phyloP scores from a whole-genome alignment of 2,797 vertebrate genomes.

The Serranus cabrilla region DNA sequence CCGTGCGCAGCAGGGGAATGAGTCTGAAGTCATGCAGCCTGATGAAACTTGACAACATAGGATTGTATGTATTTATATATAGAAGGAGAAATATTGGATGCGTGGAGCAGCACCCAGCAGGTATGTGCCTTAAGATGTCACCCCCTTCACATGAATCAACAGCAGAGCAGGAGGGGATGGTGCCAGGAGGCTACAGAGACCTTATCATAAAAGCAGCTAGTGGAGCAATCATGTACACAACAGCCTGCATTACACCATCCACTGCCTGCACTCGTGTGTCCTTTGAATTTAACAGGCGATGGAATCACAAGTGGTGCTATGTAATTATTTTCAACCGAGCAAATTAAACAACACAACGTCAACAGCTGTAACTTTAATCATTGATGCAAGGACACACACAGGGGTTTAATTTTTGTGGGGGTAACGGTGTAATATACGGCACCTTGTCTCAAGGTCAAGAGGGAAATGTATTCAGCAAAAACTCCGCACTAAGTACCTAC shows the following conservation, averaged over 20 bases:
- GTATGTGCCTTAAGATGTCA: slow-evolving; percentile 69
- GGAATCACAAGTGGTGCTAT: slow-evolving; percentile 48
- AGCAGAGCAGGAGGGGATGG: slow-evolving; percentile 39
- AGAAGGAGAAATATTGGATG: slow-evolving; percentile 44
- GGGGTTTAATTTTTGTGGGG: slow-evolving; percentile 67
- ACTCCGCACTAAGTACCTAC: slow-evolving; percentile 65
- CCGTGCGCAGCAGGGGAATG: slow-evolving; percentile 43
- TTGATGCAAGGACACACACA: slow-evolving; percentile 68
- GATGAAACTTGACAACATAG: slow-evolving; percentile 70
- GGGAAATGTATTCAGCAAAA: slow-evolving; percentile 63
- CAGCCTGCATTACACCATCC: slow-evolving; percentile 33
- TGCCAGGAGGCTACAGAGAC: slow-evolving; percentile 66
- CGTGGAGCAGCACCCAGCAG: slow-evolving; percentile 60
- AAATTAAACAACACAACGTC: slow-evolving; percentile 71
- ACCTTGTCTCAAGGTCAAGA: slow-evolving; percentile 79
- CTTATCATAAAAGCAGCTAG: slow-evolving; percentile 59
- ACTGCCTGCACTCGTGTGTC: slow-evolving; percentile 46
- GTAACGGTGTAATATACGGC: slow-evolving; percentile 59
- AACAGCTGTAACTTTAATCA: slow-evolving; percentile 80
- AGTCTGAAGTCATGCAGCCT: slow-evolving; percentile 62
- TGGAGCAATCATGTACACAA: slow-evolving; percentile 55
- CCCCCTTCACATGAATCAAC: slow-evolving; percentile 68
- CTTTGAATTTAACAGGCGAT: slow-evolving; percentile 62
- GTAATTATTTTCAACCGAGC: slow-evolving; percentile 67
- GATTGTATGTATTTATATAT: slow-evolving; percentile 58